Percentiles rank a stretch among this genome's conserved stretches.
These are phyloP conservation scores for Dolichopus griseipennis DNA, from an alignment of 2,888 invertebrate species.

Conservation along the genomic window DNA sequence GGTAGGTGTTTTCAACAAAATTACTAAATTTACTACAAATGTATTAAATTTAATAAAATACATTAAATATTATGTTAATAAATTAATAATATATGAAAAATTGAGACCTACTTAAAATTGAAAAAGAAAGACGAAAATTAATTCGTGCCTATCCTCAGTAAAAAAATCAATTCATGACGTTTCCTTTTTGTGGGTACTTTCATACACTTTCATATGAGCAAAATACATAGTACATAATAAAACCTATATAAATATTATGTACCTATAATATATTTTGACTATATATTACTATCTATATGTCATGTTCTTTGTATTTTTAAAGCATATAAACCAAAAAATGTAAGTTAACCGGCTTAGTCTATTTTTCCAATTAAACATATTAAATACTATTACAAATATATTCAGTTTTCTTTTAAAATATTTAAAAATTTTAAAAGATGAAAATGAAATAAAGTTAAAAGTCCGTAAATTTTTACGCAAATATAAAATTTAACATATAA, in stretches of 20 bases:
- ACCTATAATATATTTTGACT: neutral
- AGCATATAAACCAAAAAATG: neutral
- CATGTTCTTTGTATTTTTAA: neutral
- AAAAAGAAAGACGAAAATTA: neutral
- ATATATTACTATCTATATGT: neutral
- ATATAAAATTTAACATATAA: too few species aligned
- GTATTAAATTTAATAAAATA: neutral
- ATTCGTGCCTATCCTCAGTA: neutral
- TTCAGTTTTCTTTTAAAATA: neutral
- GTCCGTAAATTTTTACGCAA: too few species aligned
- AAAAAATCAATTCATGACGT: slow-evolving; percentile 5
- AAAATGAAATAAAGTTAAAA: neutral
- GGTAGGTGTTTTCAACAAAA: neutral
- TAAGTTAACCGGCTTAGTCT: neutral
- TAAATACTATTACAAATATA: too few species aligned
- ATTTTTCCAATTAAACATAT: neutral
- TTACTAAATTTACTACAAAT: neutral
- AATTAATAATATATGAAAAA: too few species aligned
- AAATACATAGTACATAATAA: neutral
- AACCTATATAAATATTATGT: neutral
- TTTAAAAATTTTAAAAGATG: neutral
- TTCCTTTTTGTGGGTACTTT: slow-evolving; percentile 5
- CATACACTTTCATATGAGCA: neutral
- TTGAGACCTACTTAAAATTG: neutral
- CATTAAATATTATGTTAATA: too few species aligned